phyloP scores from a whole-genome alignment of 2,888 invertebrate species.

The Argyresthia albistria region DNA sequence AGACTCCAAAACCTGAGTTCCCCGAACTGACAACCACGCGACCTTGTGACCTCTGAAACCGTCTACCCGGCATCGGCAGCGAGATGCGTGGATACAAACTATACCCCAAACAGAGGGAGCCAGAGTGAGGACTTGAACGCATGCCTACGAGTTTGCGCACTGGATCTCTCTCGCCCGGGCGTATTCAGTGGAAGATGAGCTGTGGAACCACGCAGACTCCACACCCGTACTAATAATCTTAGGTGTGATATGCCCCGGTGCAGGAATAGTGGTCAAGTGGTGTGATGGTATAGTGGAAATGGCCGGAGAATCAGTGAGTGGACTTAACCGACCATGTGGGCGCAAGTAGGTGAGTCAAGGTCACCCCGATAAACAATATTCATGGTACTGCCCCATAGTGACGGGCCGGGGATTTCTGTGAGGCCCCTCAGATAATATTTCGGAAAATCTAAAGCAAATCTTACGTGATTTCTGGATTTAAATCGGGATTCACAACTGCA shows the following conservation, averaged over 20 bases:
- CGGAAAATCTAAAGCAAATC: no score
- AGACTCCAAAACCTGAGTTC: background rate
- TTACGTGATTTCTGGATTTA: no score
- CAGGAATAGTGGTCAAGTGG: no score
- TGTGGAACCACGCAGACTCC: slow-evolving; percentile 12
- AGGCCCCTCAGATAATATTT: background rate
- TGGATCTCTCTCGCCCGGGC: slow-evolving; percentile 42
- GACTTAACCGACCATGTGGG: slow-evolving; percentile 53
- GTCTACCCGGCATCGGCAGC: slow-evolving; percentile 23
- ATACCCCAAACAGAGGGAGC: slow-evolving; percentile 42
- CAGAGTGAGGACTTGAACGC: slow-evolving; percentile 33
- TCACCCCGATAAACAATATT: slow-evolving; percentile 16
- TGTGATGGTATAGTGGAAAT: slow-evolving; percentile 54
- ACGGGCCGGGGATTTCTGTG: background rate
- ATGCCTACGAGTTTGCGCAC: slow-evolving; percentile 55
- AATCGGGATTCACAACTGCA: no score
- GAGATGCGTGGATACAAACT: background rate
- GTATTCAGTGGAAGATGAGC: slow-evolving; percentile 57
- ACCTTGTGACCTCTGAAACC: slow-evolving; percentile 64
- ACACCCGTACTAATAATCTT: background rate
- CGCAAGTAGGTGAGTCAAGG: slow-evolving; percentile 61
- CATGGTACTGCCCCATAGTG: background rate
- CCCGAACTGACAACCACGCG: slow-evolving; percentile 9
- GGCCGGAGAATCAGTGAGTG: slow-evolving; percentile 55
- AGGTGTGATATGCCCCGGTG: no score